Evolutionary conservation across 2,888 invertebrate species (phyloP), one percentile per base, ranked within the genome.

Genomic region (Rhagium mordax): DNA sequence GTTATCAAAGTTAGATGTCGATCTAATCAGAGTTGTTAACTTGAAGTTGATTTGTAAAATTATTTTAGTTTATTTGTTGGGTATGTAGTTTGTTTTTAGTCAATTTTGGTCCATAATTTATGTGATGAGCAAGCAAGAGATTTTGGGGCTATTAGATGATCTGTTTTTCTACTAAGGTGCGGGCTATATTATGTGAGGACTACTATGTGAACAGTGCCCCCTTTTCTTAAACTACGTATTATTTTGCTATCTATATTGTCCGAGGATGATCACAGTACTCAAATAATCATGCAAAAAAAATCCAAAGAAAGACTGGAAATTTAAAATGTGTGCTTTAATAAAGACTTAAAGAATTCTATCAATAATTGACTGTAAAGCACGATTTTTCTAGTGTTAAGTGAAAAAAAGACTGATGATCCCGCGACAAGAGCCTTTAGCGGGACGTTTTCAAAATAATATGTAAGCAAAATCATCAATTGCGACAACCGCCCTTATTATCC

Each of bases 351-450:
- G 57, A 57, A 57, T 5, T 24, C 21, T 59, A 59, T 59, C 59
- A 16, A 59, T 29, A 57, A 24, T 29, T 16, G 59, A 53, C 29
- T 53, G 29, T 41, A 24, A 64, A 64, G 64, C 64, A 29, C 64
- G 49, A 29, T 18, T 65, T 65, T 59, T 41, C 59, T 59, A 65
- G 65, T 33, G 20, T 65, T 53, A 65, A 29, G 51, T 29, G 59
- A 65, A 65, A 29, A 33, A 65, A 65, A 65, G 65, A 65, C 65
- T 65, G 65, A 61, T 18, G 16, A 20, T 18, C 53, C 51, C 65
- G 27, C 16, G 33, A 20, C 21, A 51, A 18, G 33, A 53, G n/a
- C 53, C 33, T 33, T n/a, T 33, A 29, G n/a, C 21, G 62, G 51
- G 53, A 21, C 53, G 33, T 59, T 59, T 21, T 55, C 24, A 55